phyloP scores from a whole-genome alignment of 2,888 invertebrate species.

The Steromphala cineraria region DNA sequence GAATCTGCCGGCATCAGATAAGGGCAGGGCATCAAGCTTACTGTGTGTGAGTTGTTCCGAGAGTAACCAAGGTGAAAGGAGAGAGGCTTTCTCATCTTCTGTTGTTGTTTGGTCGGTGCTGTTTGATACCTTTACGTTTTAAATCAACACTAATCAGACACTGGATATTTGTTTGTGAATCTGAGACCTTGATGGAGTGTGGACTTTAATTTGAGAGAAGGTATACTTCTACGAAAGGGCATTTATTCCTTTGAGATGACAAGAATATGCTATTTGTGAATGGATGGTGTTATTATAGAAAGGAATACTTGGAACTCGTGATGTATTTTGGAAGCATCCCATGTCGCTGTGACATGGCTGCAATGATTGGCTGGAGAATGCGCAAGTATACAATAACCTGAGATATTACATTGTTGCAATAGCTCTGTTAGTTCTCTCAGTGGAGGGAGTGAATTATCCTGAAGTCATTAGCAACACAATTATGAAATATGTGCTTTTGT shows the following conservation, averaged over 20 bases:
- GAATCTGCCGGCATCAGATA: not conserved
- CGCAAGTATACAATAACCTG: too few relatives aligned
- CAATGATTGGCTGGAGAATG: too few relatives aligned
- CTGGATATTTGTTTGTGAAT: not conserved
- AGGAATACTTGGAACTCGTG: constrained; percentile 7
- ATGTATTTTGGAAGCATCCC: not conserved
- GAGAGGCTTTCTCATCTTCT: not conserved
- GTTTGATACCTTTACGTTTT: not conserved
- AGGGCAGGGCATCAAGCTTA: not conserved
- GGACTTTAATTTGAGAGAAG: not conserved
- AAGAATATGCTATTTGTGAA: not conserved
- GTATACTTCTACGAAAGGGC: too few relatives aligned
- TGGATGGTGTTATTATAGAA: not conserved
- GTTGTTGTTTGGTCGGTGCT: constrained; percentile 5
- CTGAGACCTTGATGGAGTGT: not conserved
- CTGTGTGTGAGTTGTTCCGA: not conserved
- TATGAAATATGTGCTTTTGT: too few relatives aligned
- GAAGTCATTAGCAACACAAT: too few relatives aligned
- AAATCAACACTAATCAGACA: not conserved
- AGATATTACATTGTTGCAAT: too few relatives aligned
- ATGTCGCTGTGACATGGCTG: not conserved
- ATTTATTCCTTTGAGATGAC: too few relatives aligned
- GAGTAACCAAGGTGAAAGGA: not conserved
- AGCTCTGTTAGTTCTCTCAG: too few relatives aligned
- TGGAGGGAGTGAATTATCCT: too few relatives aligned